Percentiles rank a stretch among this genome's conserved stretches.
phyloP scores from a whole-genome alignment of 2,888 invertebrate species.

The Xanthostigma xanthostigma region DNA sequence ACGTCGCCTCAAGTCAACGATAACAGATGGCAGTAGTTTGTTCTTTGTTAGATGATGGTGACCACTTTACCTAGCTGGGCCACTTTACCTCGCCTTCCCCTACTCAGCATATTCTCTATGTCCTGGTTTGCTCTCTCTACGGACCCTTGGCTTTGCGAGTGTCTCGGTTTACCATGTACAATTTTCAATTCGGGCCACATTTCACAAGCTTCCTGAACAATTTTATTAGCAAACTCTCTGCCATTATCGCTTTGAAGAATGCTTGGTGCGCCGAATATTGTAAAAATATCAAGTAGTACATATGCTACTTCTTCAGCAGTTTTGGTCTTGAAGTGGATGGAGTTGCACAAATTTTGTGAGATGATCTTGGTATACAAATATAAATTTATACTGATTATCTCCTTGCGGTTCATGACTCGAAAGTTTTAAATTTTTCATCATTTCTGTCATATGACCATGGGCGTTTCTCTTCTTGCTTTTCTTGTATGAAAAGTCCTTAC shows the following conservation, averaged over 20 bases:
- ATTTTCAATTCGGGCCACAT: constrained; percentile 17
- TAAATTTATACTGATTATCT: constrained; percentile 2
- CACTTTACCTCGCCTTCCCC: no score
- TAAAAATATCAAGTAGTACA: constrained; percentile 22
- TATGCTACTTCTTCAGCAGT: constrained; percentile 21
- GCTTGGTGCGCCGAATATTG: constrained; percentile 20
- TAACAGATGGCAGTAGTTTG: no score
- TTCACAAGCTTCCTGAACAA: constrained; percentile 15
- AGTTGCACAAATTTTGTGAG: constrained; percentile 23
- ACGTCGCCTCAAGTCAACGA: no score
- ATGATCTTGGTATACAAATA: constrained; percentile 23
- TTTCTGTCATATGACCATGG: no score
- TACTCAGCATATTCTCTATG: constrained; percentile 17
- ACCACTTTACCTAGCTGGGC: no score
- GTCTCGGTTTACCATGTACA: constrained; percentile 16
- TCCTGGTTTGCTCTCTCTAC: constrained; percentile 16
- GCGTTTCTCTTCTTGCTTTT: no score
- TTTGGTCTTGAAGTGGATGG: constrained; percentile 19
- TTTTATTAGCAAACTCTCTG: constrained; percentile 17
- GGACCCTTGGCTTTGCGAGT: constrained; percentile 12
- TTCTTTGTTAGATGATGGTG: no score
- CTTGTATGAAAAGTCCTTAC: no score
- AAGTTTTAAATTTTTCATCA: no score
- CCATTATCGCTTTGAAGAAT: constrained; percentile 21
- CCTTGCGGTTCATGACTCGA: no score